Conservation (phyloP, 2,797 vertebrate species). For the Uromys caudimaculatus region DNA sequence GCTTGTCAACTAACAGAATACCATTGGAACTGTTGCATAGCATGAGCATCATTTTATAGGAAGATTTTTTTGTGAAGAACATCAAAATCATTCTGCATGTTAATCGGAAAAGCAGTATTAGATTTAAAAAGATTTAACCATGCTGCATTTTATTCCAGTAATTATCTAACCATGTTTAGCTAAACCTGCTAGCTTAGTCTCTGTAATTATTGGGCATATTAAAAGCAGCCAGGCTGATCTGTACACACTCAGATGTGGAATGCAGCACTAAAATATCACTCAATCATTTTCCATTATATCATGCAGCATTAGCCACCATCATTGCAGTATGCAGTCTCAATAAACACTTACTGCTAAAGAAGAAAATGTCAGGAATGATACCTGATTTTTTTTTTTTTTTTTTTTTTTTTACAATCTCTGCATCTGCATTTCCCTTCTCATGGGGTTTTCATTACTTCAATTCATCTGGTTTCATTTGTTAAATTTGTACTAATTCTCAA, state of each 20-base stretch:
- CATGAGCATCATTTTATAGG: neutral
- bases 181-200: slow-evolving; percentile 59
- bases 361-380: slow-evolving; percentile 65
- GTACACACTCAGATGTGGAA: slow-evolving; percentile 57
- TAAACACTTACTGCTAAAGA: slow-evolving; percentile 65
- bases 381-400: slow-evolving; percentile 24
- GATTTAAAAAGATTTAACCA: slow-evolving; percentile 43
- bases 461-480: slow-evolving; percentile 63
- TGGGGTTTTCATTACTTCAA: slow-evolving; percentile 32
- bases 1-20: slow-evolving; percentile 52
- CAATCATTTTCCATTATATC: slow-evolving; percentile 67
- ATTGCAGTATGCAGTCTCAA: slow-evolving; percentile 48
- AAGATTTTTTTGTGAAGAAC: slow-evolving; percentile 55
- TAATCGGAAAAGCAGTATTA: neutral
- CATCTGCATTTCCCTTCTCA: slow-evolving; percentile 57
- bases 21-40: neutral
- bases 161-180: slow-evolving; percentile 67
- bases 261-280: slow-evolving; percentile 56
- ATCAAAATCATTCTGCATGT: slow-evolving; percentile 60
- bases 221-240: slow-evolving; percentile 68
- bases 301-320: slow-evolving; percentile 74
- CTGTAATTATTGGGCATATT: slow-evolving; percentile 62
- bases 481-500: slow-evolving; percentile 69
- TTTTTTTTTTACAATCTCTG: neutral
- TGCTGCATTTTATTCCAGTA: slow-evolving; percentile 46